Percentiles rank a stretch among this genome's conserved stretches.
phyloP scores from a whole-genome alignment of 2,888 invertebrate genomes.

The Tromatobia lineatoria region DNA sequence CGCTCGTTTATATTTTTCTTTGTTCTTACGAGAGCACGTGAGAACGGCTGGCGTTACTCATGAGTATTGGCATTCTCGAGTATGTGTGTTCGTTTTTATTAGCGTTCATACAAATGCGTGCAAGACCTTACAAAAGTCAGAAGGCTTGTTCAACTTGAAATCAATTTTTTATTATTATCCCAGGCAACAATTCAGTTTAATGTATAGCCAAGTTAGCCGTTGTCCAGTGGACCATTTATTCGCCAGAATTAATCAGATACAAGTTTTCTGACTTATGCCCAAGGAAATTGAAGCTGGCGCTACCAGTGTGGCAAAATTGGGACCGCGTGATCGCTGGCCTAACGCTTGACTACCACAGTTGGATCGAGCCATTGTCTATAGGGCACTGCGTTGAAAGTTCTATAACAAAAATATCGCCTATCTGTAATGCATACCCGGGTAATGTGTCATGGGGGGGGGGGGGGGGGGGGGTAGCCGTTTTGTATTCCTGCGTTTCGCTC shows the following conservation, averaged over 20 bases:
- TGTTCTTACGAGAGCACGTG: conserved; percentile 29
- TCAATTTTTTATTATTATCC: not conserved
- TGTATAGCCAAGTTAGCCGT: not conserved
- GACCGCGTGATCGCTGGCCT: conserved; percentile 62
- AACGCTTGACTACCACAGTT: conserved; percentile 80
- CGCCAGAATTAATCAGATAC: not conserved
- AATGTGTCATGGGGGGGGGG: conserved; percentile 19
- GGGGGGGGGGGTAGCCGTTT: conserved; percentile 12
- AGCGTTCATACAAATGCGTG: conserved; percentile 67
- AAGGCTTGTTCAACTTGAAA: conserved; percentile 34
- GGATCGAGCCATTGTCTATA: conserved; percentile 85
- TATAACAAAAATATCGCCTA: conserved; percentile 5
- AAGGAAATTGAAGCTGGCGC: conserved; percentile 49
- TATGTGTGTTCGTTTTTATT: conserved; percentile 70
- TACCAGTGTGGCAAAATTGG: conserved; percentile 65
- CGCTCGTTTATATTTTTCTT: conserved; percentile 24
- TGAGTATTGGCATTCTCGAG: conserved; percentile 61
- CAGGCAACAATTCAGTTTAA: not conserved
- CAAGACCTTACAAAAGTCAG: conserved; percentile 53
- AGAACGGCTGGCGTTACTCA: conserved; percentile 48
- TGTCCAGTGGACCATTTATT: not conserved
- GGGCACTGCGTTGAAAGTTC: conserved; percentile 74
- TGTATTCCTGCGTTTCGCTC: conserved; percentile 10
- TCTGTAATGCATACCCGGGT: conserved; percentile 35
- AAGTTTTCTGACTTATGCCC: conserved; percentile 49